Evolutionary conservation across 2,797 vertebrate species (phyloP), one percentile per base, ranked within the genome.

Genomic region (Sciaenops ocellatus): DNA sequence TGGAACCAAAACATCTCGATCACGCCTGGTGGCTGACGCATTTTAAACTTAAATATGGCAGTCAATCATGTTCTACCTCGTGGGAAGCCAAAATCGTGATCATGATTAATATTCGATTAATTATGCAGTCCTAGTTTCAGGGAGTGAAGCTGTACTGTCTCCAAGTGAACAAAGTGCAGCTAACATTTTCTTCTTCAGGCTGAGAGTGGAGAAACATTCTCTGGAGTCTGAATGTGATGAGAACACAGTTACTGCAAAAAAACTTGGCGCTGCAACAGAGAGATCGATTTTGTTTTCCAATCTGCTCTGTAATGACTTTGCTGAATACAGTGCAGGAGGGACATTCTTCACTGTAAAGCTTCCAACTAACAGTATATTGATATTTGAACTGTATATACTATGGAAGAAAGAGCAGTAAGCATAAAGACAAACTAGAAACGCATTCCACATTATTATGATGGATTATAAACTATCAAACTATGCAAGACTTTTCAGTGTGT

Each of bases 241-340:
- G 34, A 73, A 60, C 55, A 47, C 20, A 42, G 57, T 56, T 59
- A 59, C 30, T 56, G 28, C 56, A 73, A 24, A 55, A 73, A 67
- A 24, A 38, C 4, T 24, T 24, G 73, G 44, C 52, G 44, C 54
- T 65, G 47, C 56, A 63, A 26, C 64, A 52, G 1, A 59, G 12
- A 65, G 52, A 78, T 60, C 64, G 64, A 76, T 72, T 77, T 57
- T 63, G 30, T 72, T 68, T 69, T 73, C 46, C 64, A 78, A 54
- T 82, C 70, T 74, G 56, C 57, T 64, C 57, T 59, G 80, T 57
- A 63, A 68, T 67, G 20, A 63, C 62, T 71, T 55, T 17, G n/a
- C 67, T 55, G 62, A 55, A 48, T 60, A 54, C 47, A 28, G 57
- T 41, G 54, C 28, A 65, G 66, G 15, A 66, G 47, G 69, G n/a